Percentiles rank a stretch among this genome's conserved stretches.
phyloP scores from a whole-genome alignment of 2,888 invertebrate species.

The Parelbella ahira region DNA sequence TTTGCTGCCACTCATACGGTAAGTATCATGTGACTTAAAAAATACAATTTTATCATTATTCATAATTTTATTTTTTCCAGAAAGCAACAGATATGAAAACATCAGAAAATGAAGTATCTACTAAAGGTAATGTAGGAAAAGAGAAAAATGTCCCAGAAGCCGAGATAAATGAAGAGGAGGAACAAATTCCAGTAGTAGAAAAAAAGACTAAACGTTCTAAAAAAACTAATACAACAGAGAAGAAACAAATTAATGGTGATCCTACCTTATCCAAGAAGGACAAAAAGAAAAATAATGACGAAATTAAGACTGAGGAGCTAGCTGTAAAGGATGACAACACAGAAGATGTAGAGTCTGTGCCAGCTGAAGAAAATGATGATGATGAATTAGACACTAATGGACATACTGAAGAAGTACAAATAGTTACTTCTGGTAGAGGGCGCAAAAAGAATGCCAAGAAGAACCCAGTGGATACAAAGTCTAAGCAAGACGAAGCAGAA shows the following conservation, averaged over 20 bases:
- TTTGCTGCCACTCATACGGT: no score
- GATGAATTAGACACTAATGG: constrained; percentile 50
- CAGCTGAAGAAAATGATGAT: constrained; percentile 43
- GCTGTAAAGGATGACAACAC: constrained; percentile 46
- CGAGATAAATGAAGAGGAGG: constrained; percentile 38
- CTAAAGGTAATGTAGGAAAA: constrained; percentile 64
- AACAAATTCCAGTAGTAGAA: constrained; percentile 35
- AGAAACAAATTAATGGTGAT: constrained; percentile 40
- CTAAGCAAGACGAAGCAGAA: constrained; percentile 39
- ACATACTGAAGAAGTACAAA: constrained; percentile 38
- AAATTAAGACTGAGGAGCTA: constrained; percentile 42
- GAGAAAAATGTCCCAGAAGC: constrained; percentile 48
- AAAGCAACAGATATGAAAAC: constrained; percentile 60
- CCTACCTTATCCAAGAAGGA: constrained; percentile 57
- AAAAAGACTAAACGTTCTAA: constrained; percentile 51
- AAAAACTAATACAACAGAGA: constrained; percentile 39
- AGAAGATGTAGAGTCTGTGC: constrained; percentile 45
- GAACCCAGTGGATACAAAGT: constrained; percentile 43
- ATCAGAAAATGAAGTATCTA: constrained; percentile 54
- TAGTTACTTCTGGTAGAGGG: constrained; percentile 43
- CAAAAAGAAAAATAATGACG: constrained; percentile 54
- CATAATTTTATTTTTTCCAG: constrained; percentile 43
- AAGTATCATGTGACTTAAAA: no score
- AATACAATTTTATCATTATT: no score
- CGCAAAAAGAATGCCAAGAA: constrained; percentile 61